phyloP scores from a whole-genome alignment of 1,140 invertebrate genomes.

The Tribolium madens region DNA sequence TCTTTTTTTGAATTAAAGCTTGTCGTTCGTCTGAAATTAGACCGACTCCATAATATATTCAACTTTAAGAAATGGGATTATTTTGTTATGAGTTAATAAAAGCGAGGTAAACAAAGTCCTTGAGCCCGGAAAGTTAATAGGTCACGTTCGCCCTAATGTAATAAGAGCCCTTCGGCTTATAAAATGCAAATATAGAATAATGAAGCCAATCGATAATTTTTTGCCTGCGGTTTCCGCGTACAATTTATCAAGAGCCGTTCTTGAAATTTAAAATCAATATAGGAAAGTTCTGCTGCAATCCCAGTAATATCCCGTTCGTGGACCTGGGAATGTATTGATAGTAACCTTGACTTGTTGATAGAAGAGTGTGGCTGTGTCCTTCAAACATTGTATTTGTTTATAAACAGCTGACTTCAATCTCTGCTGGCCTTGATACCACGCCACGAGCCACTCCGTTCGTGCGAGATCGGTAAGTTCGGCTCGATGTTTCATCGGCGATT shows the following conservation, averaged over 20 bases:
- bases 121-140: slow-evolving; percentile 7
- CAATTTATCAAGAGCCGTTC: slow-evolving; percentile 28
- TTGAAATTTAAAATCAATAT: slow-evolving; percentile 33
- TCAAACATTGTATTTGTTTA: slow-evolving; percentile 36
- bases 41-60: neutral
- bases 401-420: slow-evolving; percentile 37
- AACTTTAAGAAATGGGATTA: neutral
- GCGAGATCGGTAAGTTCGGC: neutral
- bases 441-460: neutral
- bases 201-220: slow-evolving; percentile 35
- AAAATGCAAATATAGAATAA: slow-evolving; percentile 29
- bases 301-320: neutral
- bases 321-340: neutral
- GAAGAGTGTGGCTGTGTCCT: slow-evolving; percentile 23
- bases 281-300: neutral
- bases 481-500: neutral
- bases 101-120: slow-evolving; percentile 8
- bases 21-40: neutral
- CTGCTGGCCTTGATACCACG: slow-evolving; percentile 7
- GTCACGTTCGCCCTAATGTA: neutral
- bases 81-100: slow-evolving; percentile 22
- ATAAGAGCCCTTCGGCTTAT: slow-evolving; percentile 7
- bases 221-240: slow-evolving; percentile 32
- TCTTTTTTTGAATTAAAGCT: too few relatives aligned
- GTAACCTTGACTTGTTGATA: slow-evolving; percentile 30